Evolutionary conservation across 2,113 vertebrate genomes (phyloP).

Genomic region (Sigmodon hispidus): DNA sequence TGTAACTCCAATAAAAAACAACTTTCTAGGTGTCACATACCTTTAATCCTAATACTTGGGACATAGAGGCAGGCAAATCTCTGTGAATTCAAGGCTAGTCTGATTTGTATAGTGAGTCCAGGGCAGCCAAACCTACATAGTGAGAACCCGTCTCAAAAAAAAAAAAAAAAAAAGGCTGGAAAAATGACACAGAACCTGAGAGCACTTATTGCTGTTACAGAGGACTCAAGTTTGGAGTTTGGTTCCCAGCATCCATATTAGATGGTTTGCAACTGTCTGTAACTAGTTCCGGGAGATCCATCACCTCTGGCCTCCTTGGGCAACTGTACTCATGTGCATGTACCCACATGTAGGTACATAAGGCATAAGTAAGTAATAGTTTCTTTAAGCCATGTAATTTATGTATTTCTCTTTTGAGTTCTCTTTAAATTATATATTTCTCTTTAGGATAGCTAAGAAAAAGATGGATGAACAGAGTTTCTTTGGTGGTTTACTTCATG

Average conservation of each 20-base stretch:
- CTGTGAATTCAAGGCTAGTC: background rate
- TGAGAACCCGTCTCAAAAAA: background rate
- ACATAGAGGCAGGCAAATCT: background rate
- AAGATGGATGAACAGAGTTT: constrained; percentile 96
- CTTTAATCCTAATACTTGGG: background rate
- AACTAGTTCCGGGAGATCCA: background rate
- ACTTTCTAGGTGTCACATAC: background rate
- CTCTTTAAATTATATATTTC: constrained; percentile 46
- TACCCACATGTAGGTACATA: background rate
- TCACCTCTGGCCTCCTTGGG: background rate
- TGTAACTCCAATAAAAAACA: background rate
- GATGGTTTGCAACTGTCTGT: background rate
- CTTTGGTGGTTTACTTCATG: constrained; percentile 95
- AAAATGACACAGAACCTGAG: background rate
- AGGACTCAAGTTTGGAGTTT: background rate
- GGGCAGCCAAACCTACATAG: background rate
- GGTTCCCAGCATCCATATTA: background rate
- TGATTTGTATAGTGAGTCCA: background rate
- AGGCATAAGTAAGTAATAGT: background rate
- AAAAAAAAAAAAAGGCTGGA: background rate
- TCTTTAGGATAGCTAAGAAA: constrained; percentile 92
- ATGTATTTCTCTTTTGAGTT: background rate
- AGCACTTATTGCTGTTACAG: background rate
- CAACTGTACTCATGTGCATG: background rate
- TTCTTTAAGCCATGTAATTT: background rate